phyloP scores from a whole-genome alignment of 2,113 vertebrate genomes.

The Malurus elegans region DNA sequence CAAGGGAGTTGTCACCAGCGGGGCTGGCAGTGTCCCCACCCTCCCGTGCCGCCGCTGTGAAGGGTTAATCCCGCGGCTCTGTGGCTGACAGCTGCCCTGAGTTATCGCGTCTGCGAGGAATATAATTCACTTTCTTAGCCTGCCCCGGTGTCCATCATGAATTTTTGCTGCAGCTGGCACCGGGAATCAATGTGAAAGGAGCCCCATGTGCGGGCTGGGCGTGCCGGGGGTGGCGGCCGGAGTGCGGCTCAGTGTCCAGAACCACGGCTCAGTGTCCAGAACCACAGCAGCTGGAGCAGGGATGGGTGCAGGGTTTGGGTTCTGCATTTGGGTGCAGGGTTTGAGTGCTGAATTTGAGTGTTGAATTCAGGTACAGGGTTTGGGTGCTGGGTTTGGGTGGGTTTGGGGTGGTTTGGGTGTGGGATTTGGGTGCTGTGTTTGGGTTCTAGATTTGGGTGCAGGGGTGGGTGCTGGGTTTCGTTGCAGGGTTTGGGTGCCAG shows the following conservation, averaged over 20 bases:
- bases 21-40: constrained; percentile 6
- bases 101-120: neutral
- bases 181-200: neutral
- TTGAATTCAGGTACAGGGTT: no score
- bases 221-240: neutral
- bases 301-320: neutral
- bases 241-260: no score
- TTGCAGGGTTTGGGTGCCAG: no score
- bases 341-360: no score
- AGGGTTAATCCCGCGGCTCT: constrained; percentile 17
- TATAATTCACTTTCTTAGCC: constrained; percentile 17
- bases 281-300: fast-evolving
- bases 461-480: no score
- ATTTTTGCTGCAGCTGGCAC: constrained; percentile 56
- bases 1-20: constrained; percentile 34
- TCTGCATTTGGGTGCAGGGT: no score
- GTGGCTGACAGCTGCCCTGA: constrained; percentile 35
- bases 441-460: no score
- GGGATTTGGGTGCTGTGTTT: no score
- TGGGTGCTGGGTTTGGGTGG: no score
- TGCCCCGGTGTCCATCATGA: neutral
- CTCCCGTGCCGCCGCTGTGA: neutral
- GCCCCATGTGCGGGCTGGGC: neutral
- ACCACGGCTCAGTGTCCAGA: no score
- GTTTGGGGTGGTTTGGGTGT: no score